Percentiles rank a stretch among this genome's conserved stretches.
phyloP scores from a whole-genome alignment of 2,797 vertebrate genomes.

The Chloroceryle amazona region DNA sequence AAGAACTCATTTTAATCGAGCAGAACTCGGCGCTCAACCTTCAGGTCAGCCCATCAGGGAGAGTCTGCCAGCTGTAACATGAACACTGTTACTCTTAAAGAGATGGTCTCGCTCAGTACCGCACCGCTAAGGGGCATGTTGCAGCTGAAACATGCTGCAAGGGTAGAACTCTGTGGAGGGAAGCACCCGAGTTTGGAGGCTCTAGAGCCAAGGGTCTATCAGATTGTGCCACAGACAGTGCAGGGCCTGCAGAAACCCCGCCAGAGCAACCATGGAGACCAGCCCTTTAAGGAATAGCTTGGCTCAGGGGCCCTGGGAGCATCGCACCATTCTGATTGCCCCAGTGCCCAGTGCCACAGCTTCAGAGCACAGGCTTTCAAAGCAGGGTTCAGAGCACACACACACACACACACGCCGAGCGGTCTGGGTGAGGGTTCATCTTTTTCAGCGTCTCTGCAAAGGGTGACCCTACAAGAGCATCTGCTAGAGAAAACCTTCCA shows the following conservation, averaged over 20 bases:
- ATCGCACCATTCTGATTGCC: not conserved
- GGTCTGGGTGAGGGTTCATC: not conserved
- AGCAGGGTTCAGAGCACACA: constrained; percentile 54
- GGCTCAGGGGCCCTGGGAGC: constrained; percentile 30
- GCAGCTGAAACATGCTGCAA: not conserved
- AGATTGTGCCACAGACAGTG: rapidly evolving
- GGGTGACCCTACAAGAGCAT: not conserved
- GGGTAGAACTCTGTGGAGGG: not conserved
- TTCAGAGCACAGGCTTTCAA: not conserved
- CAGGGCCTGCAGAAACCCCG: not conserved
- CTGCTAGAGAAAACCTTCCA: constrained; percentile 4
- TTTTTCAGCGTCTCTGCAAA: not conserved
- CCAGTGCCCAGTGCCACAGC: not conserved
- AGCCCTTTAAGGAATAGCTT: constrained; percentile 40
- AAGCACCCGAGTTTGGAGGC: not conserved
- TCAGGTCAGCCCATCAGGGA: constrained; percentile 11
- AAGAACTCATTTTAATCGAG: not conserved
- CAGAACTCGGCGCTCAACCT: not conserved
- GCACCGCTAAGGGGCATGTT: not conserved
- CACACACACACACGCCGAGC: not conserved
- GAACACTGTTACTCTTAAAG: constrained; percentile 11
- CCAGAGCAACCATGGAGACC: not conserved
- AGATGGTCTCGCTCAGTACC: constrained; percentile 23
- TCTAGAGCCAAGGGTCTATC: not conserved
- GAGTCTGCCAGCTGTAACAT: not conserved